These are phyloP conservation scores for Neopipo cinnamomea DNA, from an alignment of 2,113 vertebrate species.

Conservation along the genomic window DNA sequence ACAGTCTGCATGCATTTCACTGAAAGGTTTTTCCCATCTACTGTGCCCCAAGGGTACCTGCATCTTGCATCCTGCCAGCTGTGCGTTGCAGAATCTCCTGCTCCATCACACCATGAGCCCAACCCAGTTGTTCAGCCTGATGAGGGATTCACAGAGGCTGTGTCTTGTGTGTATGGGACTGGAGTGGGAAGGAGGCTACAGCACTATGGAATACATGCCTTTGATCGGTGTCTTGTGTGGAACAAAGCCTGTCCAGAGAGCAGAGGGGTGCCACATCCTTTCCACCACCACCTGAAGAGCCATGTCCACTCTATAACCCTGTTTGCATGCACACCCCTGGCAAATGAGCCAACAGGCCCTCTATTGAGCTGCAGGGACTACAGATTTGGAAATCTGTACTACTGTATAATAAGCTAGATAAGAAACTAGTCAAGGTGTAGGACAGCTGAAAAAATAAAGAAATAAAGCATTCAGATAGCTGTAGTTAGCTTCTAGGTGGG, in stretches of 20 bases:
- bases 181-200: not conserved
- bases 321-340: not conserved
- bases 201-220: not conserved
- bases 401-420: not conserved
- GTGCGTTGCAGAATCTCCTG: not conserved
- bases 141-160: not conserved
- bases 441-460: not conserved
- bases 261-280: not conserved
- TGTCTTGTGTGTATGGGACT: not conserved
- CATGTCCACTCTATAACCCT: rapidly evolving
- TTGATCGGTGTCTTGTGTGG: not conserved
- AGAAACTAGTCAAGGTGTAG: not conserved
- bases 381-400: not conserved
- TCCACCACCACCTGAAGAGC: not conserved
- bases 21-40: not conserved
- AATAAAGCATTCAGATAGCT: not conserved
- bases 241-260: not conserved
- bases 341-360: not conserved
- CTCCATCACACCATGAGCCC: not conserved
- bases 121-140: not conserved
- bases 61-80: not conserved
- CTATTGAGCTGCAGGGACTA: not conserved
- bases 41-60: not conserved
- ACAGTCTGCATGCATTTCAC: not conserved
- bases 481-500: not conserved